Conservation (phyloP, 2,113 vertebrate species). For the Mobula birostris region DNA sequence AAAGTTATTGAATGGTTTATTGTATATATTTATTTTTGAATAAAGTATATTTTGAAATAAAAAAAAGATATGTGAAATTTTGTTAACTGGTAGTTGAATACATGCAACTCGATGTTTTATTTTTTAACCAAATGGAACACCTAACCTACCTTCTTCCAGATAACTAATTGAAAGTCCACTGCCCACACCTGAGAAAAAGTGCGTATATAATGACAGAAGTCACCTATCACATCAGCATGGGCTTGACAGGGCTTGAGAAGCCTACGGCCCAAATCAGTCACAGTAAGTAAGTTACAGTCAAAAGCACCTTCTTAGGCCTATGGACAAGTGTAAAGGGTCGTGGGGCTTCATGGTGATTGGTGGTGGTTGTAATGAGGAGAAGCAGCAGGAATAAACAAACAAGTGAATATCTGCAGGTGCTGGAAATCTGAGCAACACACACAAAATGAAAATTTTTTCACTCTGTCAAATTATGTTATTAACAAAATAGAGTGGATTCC, state of each 20-base stretch:
- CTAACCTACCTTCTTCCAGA: not conserved
- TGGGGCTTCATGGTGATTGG: not conserved
- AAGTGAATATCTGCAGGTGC: too few species aligned
- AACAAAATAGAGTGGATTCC: not conserved
- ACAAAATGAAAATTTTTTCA: not conserved
- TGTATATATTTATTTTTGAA: too few species aligned
- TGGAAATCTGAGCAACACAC: too few species aligned
- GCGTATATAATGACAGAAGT: not conserved
- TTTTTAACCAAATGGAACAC: not conserved
- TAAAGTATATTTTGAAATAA: too few species aligned
- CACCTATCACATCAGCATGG: constrained; percentile 18
- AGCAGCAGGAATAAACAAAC: not conserved
- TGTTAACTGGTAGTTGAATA: not conserved
- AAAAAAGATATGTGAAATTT: not conserved
- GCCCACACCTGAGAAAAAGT: not conserved
- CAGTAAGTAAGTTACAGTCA: not conserved
- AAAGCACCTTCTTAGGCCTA: not conserved
- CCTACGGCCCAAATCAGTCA: not conserved
- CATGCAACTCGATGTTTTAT: too few species aligned
- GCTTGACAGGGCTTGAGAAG: constrained; percentile 15
- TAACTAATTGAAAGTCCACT: not conserved
- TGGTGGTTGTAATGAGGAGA: not conserved
- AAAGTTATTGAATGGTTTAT: too few species aligned
- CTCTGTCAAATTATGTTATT: not conserved
- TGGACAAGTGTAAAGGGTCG: not conserved